Conservation (phyloP, 2,888 invertebrate genomes). For the Lamellibrachia columna region DNA sequence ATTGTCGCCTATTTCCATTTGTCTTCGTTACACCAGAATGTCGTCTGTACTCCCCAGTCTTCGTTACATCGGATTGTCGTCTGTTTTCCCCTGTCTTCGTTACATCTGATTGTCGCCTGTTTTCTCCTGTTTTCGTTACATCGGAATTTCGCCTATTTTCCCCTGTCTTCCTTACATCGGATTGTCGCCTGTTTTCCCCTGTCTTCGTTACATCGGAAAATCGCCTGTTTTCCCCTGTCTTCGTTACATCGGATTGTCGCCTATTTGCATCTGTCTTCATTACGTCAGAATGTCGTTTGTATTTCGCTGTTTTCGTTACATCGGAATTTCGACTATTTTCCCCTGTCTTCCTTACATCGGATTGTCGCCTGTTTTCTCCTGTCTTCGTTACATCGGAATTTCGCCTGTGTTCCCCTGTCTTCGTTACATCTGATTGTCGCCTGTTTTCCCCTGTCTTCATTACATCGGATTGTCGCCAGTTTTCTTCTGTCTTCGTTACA, state of each 20-base stretch:
- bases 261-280: not conserved
- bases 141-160: not conserved
- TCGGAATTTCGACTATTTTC: too few species aligned
- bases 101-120: not conserved
- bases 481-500: too few species aligned
- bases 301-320: too few species aligned
- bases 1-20: not conserved
- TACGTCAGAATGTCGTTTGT: too few species aligned
- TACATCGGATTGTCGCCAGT: too few species aligned
- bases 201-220: not conserved
- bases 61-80: not conserved
- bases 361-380: too few species aligned
- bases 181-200: not conserved
- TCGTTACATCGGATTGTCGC: not conserved
- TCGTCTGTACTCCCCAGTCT: not conserved
- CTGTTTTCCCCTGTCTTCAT: too few species aligned
- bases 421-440: too few species aligned
- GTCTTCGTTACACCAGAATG: not conserved
- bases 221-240: not conserved
- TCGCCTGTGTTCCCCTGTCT: too few species aligned
- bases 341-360: too few species aligned
- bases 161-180: not conserved
- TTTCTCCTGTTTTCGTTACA: not conserved
- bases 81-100: not conserved
- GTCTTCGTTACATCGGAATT: too few species aligned